Evolutionary conservation across 2,113 vertebrate genomes (phyloP), one percentile per base, ranked within the genome.

Genomic region (Halichoeres trimaculatus): DNA sequence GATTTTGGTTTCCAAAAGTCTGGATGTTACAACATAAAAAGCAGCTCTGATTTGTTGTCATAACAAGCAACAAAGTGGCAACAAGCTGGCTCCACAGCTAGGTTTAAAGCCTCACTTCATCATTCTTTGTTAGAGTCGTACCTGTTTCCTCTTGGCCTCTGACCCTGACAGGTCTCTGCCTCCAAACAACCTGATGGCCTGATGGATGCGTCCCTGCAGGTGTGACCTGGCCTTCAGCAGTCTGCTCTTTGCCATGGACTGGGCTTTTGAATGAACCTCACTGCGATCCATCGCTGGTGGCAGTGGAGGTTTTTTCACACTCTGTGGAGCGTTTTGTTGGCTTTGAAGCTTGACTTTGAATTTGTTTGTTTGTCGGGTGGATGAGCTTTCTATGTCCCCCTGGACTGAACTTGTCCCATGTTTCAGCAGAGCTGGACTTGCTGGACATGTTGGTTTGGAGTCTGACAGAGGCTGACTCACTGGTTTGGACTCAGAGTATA

Each of bases 91-190:
- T 69, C 73, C 12, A 67, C 43, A 43, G 10, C 14, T n/a, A 45
- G 9, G 24, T 30, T 38, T 11, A 10, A 48, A 9, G n/a, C n/a
- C 43, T 45, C 14, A 14, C 14, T 3, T 11, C 11, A 8, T 47
- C 2, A 23, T 68, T 26, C n/a, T 22, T 34, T 41, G 1, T 26
- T 54, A 35, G 11, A 10, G 41, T 14, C 19, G 0, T 66, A 93
- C 93, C 91, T 93, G 78, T 63, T 92, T 93, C 56, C 63, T 90
- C 61, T 82, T 89, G 52, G 63, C 83, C 53, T 92, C 85, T 0
- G 87, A 77, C 57, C 72, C 74, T n/a, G 91, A 92, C 40, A 90
- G 47, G 14, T 85, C 78, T 83, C 38, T 90, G 58, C 78, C 70
- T 2, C 83, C 72, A 36, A 93, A 91, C 50, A 91, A 70, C 36